Conservation (phyloP, 2,888 invertebrate species). For the Carabus problematicus region DNA sequence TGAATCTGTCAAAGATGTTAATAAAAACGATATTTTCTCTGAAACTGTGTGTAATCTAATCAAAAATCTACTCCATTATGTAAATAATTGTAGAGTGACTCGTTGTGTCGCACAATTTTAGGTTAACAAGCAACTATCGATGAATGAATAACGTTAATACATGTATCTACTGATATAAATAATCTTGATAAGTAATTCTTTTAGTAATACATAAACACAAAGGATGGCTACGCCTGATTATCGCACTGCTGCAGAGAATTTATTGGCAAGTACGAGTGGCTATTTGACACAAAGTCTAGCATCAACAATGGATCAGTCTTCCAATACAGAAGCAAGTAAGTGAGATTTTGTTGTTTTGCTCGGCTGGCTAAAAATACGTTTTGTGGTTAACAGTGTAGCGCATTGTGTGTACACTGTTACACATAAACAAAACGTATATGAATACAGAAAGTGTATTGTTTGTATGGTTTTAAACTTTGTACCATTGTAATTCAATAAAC, state of each 20-base stretch:
- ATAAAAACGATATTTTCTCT: too few relatives aligned
- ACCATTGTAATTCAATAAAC: neutral
- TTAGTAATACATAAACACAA: too few relatives aligned
- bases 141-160: too few relatives aligned
- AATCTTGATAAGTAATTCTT: too few relatives aligned
- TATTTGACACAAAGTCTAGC: slow-evolving; percentile 16
- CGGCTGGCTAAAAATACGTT: too few relatives aligned
- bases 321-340: slow-evolving; percentile 25
- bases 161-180: too few relatives aligned
- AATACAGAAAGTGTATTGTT: neutral
- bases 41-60: too few relatives aligned
- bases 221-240: slow-evolving; percentile 20
- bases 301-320: slow-evolving; percentile 34
- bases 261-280: slow-evolving; percentile 38
- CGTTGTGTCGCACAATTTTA: too few relatives aligned
- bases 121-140: too few relatives aligned
- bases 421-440: too few relatives aligned
- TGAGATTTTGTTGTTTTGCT: slow-evolving; percentile 3
- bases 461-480: slow-evolving; percentile 15
- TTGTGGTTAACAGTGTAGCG: neutral
- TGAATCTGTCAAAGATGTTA: neutral
- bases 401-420: neutral
- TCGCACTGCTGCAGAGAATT: slow-evolving; percentile 24
- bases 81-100: too few relatives aligned
- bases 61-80: too few relatives aligned